Evolutionary conservation across 2,113 vertebrate genomes (phyloP), one percentile per base, ranked within the genome.

Genomic region (Cichladusa arquata): DNA sequence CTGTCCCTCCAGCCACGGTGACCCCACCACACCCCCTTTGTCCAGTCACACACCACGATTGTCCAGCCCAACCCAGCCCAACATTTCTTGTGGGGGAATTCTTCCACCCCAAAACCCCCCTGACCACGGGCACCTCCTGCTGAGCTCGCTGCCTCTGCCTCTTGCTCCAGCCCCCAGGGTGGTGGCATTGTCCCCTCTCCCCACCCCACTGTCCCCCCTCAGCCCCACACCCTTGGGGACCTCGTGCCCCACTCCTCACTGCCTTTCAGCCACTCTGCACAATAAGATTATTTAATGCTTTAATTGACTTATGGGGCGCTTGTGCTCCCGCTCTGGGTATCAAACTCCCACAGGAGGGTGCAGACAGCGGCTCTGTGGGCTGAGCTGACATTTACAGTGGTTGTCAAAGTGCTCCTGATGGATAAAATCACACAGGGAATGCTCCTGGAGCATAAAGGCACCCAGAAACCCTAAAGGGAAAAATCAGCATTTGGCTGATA

Each of bases 221-320:
- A 51, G 87, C 76, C 60, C 16, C 50, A 28, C 26, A 29, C 16
- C 50, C 50, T 9, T 16, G 19, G 79, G 93, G 87, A 92, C 87
- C 96, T 95, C 90, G 91, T 4, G 96, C 86, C 61, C 97, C 98
- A 93, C 97, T 98, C 97, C 97, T 96, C 86, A 34, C 91, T 92
- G 84, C 81, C 98, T 84, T 89, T 88, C 45, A 97, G 91, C 96
- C 94, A 67, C 93, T 97, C 92, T 97, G 98, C 97, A 87, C 97
- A 97, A 97, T 92, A 67, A 76, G 88, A 94, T 97, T 93, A 96
- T 90, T 97, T 91, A 97, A 98, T 95, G 98, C 97, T 97, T 97
- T 98, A 97, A 97, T 97, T 97, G 96, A 97, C 92, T 97, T 97
- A 96, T 38, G 34, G 2, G 71, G 92, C 90, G 72, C 97, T 95